Percentiles rank a stretch among this genome's conserved stretches.
phyloP scores from a whole-genome alignment of 2,797 vertebrate species.

The Smutsia temminckii region DNA sequence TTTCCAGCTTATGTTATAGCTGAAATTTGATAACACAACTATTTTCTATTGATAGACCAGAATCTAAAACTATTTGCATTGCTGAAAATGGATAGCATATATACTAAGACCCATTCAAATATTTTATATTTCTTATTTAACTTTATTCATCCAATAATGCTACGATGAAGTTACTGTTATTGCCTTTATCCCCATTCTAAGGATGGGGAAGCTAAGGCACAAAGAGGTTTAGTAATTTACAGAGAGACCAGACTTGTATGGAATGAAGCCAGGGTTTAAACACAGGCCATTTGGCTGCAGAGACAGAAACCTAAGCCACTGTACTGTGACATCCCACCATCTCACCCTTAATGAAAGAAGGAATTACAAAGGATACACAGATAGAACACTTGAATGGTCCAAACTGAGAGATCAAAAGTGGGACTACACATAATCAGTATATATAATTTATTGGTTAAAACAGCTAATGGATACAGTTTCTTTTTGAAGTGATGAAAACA shows the following conservation, averaged over 20 bases:
- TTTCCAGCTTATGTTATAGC: background rate
- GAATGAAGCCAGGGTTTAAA: background rate
- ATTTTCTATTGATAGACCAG: background rate
- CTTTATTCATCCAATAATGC: background rate
- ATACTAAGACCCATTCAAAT: background rate
- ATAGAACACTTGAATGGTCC: background rate
- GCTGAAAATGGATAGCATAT: background rate
- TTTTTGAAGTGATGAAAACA: background rate
- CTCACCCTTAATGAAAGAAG: background rate
- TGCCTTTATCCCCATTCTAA: background rate
- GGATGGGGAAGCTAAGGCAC: background rate
- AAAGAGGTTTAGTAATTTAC: background rate
- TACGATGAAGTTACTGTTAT: background rate
- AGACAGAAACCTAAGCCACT: background rate
- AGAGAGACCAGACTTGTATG: background rate
- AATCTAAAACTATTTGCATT: slow-evolving; percentile 14
- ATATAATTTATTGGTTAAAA: background rate
- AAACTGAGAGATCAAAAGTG: background rate
- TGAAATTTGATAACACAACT: background rate
- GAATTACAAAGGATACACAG: background rate
- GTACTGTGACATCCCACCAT: background rate
- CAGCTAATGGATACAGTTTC: background rate
- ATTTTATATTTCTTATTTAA: background rate
- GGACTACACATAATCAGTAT: background rate
- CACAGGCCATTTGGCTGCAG: background rate